phyloP scores from a whole-genome alignment of 2,113 vertebrate species.

The Brienomyrus brachyistius region DNA sequence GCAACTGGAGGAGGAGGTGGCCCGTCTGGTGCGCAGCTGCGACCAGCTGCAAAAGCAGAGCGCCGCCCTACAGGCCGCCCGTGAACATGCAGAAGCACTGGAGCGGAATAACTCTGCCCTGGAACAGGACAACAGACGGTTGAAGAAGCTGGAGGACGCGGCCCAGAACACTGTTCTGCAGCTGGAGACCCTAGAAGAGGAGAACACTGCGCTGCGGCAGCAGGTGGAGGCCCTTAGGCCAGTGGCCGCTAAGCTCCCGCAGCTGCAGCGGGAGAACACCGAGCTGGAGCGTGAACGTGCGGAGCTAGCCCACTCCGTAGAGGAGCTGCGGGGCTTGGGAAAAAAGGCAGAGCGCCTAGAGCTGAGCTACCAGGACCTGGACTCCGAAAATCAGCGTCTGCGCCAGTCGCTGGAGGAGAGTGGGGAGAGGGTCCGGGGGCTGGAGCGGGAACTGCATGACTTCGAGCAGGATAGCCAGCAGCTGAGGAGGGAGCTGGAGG shows the following conservation, averaged over 20 bases:
- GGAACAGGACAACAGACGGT: conserved; percentile 71
- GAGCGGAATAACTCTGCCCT: conserved; percentile 71
- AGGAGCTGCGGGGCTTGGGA: conserved; percentile 50
- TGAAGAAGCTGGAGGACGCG: conserved; percentile 75
- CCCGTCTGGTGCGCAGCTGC: conserved; percentile 65
- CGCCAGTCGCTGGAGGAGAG: conserved; percentile 62
- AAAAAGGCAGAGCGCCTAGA: conserved; percentile 49
- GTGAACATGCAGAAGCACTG: conserved; percentile 63
- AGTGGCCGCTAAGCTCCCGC: conserved; percentile 62
- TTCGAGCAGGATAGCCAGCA: conserved; percentile 53
- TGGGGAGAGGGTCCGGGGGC: conserved; percentile 60
- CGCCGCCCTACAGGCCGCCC: conserved; percentile 61
- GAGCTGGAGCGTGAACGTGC: conserved; percentile 69
- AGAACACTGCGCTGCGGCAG: conserved; percentile 80
- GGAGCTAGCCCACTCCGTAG: conserved; percentile 63
- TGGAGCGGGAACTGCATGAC: conserved; percentile 55
- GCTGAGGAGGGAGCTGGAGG: conserved; percentile 50
- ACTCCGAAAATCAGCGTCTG: conserved; percentile 52
- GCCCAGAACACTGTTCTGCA: conserved; percentile 67
- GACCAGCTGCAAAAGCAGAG: conserved; percentile 69
- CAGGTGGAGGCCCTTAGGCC: conserved; percentile 74
- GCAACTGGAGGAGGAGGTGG: conserved; percentile 67
- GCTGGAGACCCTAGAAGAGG: conserved; percentile 65
- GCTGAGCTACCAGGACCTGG: conserved; percentile 49
- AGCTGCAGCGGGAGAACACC: conserved; percentile 75